Base-by-base conservation (phyloP, 2,113 vertebrate species). In the Origma solitaria region DNA sequence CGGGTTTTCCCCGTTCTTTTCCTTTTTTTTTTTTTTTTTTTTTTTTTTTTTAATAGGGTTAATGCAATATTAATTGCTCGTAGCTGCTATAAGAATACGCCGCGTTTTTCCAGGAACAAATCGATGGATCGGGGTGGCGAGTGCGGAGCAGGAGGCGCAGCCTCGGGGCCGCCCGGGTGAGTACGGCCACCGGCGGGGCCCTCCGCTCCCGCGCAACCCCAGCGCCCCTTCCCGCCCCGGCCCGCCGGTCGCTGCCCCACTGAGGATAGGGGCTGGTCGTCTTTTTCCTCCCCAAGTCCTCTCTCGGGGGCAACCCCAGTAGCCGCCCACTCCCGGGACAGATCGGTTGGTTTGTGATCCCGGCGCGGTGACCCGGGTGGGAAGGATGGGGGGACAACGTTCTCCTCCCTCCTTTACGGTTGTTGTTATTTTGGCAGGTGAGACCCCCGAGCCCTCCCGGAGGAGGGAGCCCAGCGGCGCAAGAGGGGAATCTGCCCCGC, bases 11-110 rank as follows among this genome's bases (percentile, higher is more conserved):
- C 56, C 42, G 18, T 28, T 25, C 6, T 13, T 7, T 45, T 27
- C 14, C 0, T 54, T 95, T 92, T 90, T 93, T 83, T 88, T 87
- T 37, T 15, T 7, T 4, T 28, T 66, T 51, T n/a, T n/a, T n/a
- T 70, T 72, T 23, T 37, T 15, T 7, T 4, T 28, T 66, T 51
- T n/a, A 97, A 96, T 95, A 96, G 89, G 97, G 97, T 98, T 98
- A 98, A 98, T 99, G 98, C 97, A 99, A 99, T 99, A 99, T 99
- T 99, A 98, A 98, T 98, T 97, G 96, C 92, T 95, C 84, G 96
- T 97, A 97, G 98, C 98, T 96, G 97, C 98, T 99, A 98, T 99
- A 98, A 99, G 98, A 98, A 98, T 88, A 98, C 97, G 96, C 97
- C 97, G 97, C 98, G 97, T 97, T 98, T 97, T 98, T 57, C 94